phyloP scores from a whole-genome alignment of 1,140 invertebrate genomes.

The Brachionus rubens region DNA sequence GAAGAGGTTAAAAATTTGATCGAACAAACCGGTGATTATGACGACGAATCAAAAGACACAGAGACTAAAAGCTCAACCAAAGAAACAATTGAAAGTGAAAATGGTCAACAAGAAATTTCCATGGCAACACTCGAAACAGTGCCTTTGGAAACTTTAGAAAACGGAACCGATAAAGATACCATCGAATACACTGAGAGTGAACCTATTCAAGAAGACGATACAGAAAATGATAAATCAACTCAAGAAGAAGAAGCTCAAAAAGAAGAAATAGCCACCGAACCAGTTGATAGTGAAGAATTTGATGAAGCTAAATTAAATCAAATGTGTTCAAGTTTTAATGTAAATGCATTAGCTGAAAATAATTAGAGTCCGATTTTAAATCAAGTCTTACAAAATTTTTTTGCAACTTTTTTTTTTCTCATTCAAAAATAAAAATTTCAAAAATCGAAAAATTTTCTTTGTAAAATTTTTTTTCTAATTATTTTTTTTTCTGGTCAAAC shows the following conservation, averaged over 20 bases:
- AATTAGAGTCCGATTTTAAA: neutral
- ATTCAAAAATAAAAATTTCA: constrained; percentile 27
- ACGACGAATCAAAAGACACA: neutral
- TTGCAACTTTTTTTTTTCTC: too few relatives aligned
- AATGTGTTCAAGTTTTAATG: constrained; percentile 32
- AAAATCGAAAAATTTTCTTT: constrained; percentile 1
- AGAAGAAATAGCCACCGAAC: neutral
- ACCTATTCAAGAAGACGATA: neutral
- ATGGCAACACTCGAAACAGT: neutral
- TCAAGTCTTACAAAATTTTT: constrained; percentile 14
- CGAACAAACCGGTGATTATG: neutral
- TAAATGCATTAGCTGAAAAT: constrained; percentile 7
- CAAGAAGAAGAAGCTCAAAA: neutral
- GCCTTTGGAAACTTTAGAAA: neutral
- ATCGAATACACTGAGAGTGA: neutral
- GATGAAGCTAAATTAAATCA: constrained; percentile 31
- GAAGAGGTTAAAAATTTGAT: constrained; percentile 16
- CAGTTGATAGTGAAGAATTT: constrained; percentile 8
- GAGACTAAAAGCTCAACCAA: neutral
- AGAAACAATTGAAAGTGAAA: neutral
- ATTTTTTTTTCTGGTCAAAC: too few relatives aligned
- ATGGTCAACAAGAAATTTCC: neutral
- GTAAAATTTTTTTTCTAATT: too few relatives aligned
- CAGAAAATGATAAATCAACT: neutral
- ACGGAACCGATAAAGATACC: neutral